Base-by-base conservation (phyloP, 2,797 vertebrate genomes). In the Gymnodraco acuticeps region DNA sequence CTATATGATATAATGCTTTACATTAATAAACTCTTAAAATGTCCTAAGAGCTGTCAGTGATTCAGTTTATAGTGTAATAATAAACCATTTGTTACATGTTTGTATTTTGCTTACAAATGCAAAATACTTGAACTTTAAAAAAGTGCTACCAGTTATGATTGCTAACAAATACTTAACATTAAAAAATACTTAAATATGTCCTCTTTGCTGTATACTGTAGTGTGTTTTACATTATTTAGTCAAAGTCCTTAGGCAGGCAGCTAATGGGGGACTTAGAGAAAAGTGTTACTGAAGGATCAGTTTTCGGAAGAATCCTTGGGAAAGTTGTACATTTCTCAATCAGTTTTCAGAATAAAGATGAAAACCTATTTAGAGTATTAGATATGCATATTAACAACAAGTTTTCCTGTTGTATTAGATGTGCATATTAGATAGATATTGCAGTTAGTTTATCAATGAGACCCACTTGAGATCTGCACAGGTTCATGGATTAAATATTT, bases 401-500 rank as follows among this genome's bases (percentile, higher is more conserved):
- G 27, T 27, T 38, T 9, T 38, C 33, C 33, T 38, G 33, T 38
- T 38, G 33, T 38, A 38, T 38, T 38, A 38, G 33, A 8, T 38
- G 33, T 38, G 33, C 33, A 47, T 3, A 50, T 3, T 43, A 13
- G 16, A 70, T 17, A 65, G 6, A 50, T 50, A 46, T 2, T 3
- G 2, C n/a, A 45, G 11, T 47, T 31, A 68, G 43, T 53, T 52
- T 17, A 63, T 58, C 16, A 41, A 20, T 23, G 14, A 47, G 23
- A 42, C 6, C 2, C 3, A 43, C 46, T 45, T 10, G 6, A 31
- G 46, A 10, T 53, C 5, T 58, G 19, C 41, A 3, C 14, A 63
- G 4, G 19, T 70, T 48, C 55, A 43, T 16, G 19, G 38, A 16
- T 60, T 61, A n/a, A n/a, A 58, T 33, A 12, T 55, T 64, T 47